These are phyloP conservation scores for Fregetta grallaria DNA, from an alignment of 2,113 vertebrate genomes.

Conservation along the genomic window DNA sequence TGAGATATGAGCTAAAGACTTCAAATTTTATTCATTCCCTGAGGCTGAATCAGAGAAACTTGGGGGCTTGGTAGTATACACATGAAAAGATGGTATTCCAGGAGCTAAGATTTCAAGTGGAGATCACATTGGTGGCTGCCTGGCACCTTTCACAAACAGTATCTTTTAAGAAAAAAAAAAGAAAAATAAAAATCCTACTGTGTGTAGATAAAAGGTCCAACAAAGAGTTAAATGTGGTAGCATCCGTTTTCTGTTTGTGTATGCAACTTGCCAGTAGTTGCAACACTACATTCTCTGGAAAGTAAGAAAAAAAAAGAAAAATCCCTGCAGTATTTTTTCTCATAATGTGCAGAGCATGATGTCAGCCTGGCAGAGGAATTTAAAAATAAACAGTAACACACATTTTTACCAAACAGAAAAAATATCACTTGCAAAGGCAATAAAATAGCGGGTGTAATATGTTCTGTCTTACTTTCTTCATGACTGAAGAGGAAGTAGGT, in stretches of 20 bases:
- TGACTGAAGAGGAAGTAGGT: not conserved
- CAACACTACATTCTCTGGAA: conserved; percentile 45
- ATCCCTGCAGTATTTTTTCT: conserved; percentile 28
- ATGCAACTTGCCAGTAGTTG: conserved; percentile 27
- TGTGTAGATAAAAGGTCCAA: not conserved
- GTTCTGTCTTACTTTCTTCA: not conserved
- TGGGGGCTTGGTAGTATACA: not conserved
- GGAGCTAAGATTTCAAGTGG: not conserved
- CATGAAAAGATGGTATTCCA: not conserved
- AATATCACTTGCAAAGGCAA: not conserved
- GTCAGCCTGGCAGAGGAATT: conserved; percentile 39
- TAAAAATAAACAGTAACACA: conserved; percentile 48
- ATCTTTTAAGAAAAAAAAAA: not conserved
- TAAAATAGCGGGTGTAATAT: not conserved
- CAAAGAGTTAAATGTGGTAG: conserved; percentile 5
- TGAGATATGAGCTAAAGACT: not conserved
- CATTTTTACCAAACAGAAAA: conserved; percentile 29
- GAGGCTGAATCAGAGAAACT: not conserved
- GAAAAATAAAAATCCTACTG: not conserved
- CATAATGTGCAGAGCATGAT: conserved; percentile 20
- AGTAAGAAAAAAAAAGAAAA: not conserved
- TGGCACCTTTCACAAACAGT: not conserved
- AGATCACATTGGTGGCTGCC: not conserved
- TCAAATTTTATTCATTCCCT: not conserved
- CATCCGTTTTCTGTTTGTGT: not conserved